Conservation (phyloP, 2,888 invertebrate species). For the Clitarchus hookeri region DNA sequence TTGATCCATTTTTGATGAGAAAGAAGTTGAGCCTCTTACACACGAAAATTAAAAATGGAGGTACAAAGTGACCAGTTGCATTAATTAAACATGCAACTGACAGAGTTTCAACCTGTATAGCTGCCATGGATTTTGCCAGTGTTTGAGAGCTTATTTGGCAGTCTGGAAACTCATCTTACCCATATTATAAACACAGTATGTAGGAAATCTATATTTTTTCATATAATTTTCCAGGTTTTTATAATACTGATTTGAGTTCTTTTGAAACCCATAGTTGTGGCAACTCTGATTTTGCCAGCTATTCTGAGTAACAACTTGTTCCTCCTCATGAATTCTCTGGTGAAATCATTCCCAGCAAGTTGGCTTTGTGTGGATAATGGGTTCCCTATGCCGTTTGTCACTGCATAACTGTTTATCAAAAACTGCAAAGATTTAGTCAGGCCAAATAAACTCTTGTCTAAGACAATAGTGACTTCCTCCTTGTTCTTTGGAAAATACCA, state of each 20-base stretch:
- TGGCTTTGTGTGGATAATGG: not conserved
- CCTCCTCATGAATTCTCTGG: not conserved
- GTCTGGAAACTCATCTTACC: not conserved
- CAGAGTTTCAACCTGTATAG: not conserved
- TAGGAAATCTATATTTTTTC: not conserved
- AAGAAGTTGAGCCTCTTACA: not conserved
- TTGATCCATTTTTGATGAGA: not conserved
- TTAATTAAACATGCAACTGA: not conserved
- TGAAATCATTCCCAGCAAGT: not conserved
- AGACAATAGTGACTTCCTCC: not conserved
- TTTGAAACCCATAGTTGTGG: not conserved
- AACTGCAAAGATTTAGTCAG: not conserved
- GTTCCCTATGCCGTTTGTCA: not conserved
- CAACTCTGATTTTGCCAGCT: not conserved
- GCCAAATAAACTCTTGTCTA: not conserved
- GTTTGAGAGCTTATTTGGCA: conserved; percentile 1
- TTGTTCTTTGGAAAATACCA: not conserved
- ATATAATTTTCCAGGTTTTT: not conserved
- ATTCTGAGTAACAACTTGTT: conserved; percentile 6
- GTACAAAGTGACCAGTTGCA: not conserved
- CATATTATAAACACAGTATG: not conserved
- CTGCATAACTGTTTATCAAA: not conserved
- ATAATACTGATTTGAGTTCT: not conserved
- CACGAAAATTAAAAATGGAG: not conserved
- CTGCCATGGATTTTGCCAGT: not conserved